phyloP scores from a whole-genome alignment of 1,140 invertebrate genomes.

The Tenebrio molitor region DNA sequence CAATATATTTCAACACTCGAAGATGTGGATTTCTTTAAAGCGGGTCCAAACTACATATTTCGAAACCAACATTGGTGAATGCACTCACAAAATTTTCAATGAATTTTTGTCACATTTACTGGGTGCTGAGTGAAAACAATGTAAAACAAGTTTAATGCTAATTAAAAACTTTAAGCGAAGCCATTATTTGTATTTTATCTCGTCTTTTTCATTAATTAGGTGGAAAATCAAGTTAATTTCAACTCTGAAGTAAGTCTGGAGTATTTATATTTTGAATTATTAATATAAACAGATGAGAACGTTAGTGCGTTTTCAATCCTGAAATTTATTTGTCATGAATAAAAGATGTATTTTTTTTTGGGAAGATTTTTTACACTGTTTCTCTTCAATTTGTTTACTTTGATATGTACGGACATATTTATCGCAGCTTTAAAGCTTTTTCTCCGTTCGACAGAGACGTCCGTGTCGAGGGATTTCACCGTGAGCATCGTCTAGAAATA shows the following conservation, averaged over 20 bases:
- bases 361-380: not conserved
- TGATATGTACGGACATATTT: no score
- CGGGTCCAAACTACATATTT: no score
- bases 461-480: no score
- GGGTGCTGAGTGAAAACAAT: no score
- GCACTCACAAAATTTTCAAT: not conserved
- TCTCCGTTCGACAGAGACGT: no score
- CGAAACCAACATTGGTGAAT: not conserved
- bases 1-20: no score
- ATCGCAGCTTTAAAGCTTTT: no score
- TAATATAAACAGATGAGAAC: not conserved
- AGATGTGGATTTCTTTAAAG: not conserved
- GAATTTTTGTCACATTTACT: no score
- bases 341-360: not conserved
- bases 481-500: no score
- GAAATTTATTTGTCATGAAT: not conserved
- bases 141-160: not conserved
- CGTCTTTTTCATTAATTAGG: slow-evolving; percentile 1
- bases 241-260: not conserved
- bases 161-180: slow-evolving; percentile 2
- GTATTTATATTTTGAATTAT: not conserved
- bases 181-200: slow-evolving; percentile 1
- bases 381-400: not conserved
- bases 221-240: not conserved
- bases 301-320: not conserved